Base-by-base conservation (phyloP, 2,797 vertebrate genomes). In the Siniperca scherzeri region DNA sequence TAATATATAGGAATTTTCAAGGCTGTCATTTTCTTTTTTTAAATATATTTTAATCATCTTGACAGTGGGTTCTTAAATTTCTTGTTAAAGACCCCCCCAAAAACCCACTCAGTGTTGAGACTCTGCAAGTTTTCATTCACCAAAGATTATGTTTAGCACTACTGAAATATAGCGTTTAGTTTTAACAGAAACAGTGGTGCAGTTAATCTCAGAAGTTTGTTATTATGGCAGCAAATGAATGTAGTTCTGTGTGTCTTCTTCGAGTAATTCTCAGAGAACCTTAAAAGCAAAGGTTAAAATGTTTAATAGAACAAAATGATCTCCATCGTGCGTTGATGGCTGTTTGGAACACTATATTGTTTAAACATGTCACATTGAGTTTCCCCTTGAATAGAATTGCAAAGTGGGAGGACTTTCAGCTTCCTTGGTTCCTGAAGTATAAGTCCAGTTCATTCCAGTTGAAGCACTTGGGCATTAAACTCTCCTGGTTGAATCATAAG, bases 1-100 rank as follows among this genome's bases (percentile, higher is more conserved):
- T 7, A 10, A 77, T 64, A 55, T 46, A 53, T 14, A 55, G 38
- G 69, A 60, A 67, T 69, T 79, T 83, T 74, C 2, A 71, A 71
- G 44, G 13, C 50, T 59, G 59, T 46, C 8, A 0, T 73, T 81
- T 83, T 65, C 10, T 66, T 46, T 56, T 74, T 77, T 72, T 17
- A 59, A 83, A 79, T 79, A 83, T 33, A 60, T 70, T 81, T 38
- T 40, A 40, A n/a, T 68, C 25, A 33, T 46, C 64, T 62, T 64
- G 19, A 48, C 9, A 5, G 16, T 40, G 38, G 30, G 27, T 27
- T 80, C 40, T 50, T 53, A 52, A 14, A 74, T 40, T 59, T 53
- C 46, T 56, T 33, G 11, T 62, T 25, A 33, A 55, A 66, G 10
- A 33, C 17, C 16, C 5, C 2, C 38, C 48, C 9, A 5, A 19